Evolutionary conservation across 2,888 invertebrate species (phyloP), one percentile per base, ranked within the genome.

Genomic region (Lottia gigantea): DNA sequence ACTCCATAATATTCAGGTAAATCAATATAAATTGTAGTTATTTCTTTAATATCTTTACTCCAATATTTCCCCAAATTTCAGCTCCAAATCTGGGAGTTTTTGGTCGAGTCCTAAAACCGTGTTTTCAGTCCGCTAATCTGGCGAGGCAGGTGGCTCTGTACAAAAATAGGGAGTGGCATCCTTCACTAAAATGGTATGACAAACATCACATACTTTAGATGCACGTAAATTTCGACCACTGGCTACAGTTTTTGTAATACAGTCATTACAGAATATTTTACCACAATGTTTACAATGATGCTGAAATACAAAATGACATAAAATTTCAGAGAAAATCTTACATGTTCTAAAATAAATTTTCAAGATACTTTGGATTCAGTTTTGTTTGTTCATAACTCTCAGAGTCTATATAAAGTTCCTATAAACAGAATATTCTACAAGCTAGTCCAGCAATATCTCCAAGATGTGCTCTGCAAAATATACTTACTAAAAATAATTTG

Each of bases 281-380:
- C 97, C 98, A 90, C 98, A 98, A 90, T 98, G 98, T 67, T 94
- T 93, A 88, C 96, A 96, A 90, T 96, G 95, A 82, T 93, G 91
- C 94, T 95, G 83, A 16, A 76, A 64, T 47, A 62, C 64, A 66
- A 40, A 40, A 40, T 40, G 40, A 11, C 7, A 40, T 40, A 4
- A 40, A 40, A 40, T 40, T 11, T 31, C 6, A 6, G 31, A 31
- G n/a, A 31, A 31, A 2, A 31, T 31, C 31, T 31, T 31, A 4
- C 2, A 31, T 31, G 31, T 4, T 4, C 2, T 31, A 6, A 31
- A 31, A 31, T 31, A 31, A 6, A 31, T 31, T 31, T 31, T 31
- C 31, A 31, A n/a, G n/a, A n/a, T n/a, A n/a, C n/a, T n/a, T n/a
- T n/a, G n/a, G n/a, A n/a, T n/a, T n/a, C n/a, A n/a, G n/a, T n/a